Evolutionary conservation across 2,113 vertebrate genomes (phyloP), one percentile per base, ranked within the genome.

Genomic region (Prinia subflava): DNA sequence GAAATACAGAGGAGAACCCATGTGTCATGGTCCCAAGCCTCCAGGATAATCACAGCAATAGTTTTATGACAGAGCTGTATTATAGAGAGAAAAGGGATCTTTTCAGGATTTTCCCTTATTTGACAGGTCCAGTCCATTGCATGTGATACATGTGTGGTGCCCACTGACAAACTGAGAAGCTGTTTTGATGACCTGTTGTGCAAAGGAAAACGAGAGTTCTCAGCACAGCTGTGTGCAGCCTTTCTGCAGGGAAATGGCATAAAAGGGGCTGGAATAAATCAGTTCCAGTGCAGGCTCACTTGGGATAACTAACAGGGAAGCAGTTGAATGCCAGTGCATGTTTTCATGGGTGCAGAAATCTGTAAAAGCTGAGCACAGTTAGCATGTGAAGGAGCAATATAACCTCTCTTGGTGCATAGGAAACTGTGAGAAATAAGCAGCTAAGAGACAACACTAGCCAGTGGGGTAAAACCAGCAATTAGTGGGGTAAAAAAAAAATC

Each of bases 121-220:
- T 64, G 63, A 74, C 23, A 85, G 55, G 68, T 60, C 68, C 35
- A 90, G 60, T 46, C 62, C 12, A 8, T 63, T 55, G 56, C 52
- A 71, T 83, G 30, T 55, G 83, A 89, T 87, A 74, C 62, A 41
- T 7, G 16, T 6, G 2, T 4, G 6, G 57, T 87, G 50, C 85
- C 65, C 68, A 68, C 57, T 91, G 92, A 63, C 90, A 95, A 92
- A 73, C 65, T 22, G 41, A 74, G 83, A 87, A 77, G 77, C 63
- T 93, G 77, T 83, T 95, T 80, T 39, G 83, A 30, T 86, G 93
- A 84, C 84, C 78, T 25, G 73, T 85, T 95, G 73, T 59, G 87
- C 44, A 31, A 87, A 77, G 89, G 53, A 69, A 89, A 80, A 63
- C 8, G 21, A 62, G 74, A 83, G 49, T 24, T 42, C 73, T 92